These are phyloP conservation scores for Drosophila cracens DNA, from an alignment of 2,888 invertebrate species.

Conservation along the genomic window DNA sequence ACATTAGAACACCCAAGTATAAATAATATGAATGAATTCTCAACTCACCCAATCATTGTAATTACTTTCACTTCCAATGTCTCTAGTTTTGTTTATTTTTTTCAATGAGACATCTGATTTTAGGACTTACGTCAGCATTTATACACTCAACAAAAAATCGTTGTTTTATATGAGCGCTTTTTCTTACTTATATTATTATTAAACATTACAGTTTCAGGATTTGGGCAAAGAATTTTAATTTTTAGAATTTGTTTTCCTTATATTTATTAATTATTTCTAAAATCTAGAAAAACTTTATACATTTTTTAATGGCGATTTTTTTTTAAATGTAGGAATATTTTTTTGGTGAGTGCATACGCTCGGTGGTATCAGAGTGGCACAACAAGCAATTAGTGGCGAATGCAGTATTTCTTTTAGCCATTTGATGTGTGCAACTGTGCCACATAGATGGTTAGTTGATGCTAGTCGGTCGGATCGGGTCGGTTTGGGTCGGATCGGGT, in stretches of 20 bases:
- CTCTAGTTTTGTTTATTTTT: not conserved
- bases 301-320: not conserved
- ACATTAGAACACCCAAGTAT: not conserved
- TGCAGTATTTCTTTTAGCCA: conserved; percentile 20
- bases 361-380: not conserved
- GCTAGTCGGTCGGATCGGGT: conserved; percentile 40
- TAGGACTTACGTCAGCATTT: not conserved
- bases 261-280: too few species aligned
- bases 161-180: not conserved
- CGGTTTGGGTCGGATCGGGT: conserved; percentile 24
- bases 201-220: not conserved
- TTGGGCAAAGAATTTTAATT: not conserved
- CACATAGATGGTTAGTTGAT: conserved; percentile 43
- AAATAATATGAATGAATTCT: not conserved
- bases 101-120: not conserved
- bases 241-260: not conserved
- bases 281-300: not conserved
- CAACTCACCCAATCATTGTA: not conserved
- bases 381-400: conserved; percentile 10
- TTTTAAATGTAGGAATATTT: not conserved
- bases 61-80: not conserved
- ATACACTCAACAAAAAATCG: not conserved
- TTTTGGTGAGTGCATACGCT: not conserved
- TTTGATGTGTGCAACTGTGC: conserved; percentile 59
- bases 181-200: not conserved